Percentiles rank a stretch among this genome's conserved stretches.
phyloP scores from a whole-genome alignment of 2,888 invertebrate species.

The Gastrophysa polygoni region DNA sequence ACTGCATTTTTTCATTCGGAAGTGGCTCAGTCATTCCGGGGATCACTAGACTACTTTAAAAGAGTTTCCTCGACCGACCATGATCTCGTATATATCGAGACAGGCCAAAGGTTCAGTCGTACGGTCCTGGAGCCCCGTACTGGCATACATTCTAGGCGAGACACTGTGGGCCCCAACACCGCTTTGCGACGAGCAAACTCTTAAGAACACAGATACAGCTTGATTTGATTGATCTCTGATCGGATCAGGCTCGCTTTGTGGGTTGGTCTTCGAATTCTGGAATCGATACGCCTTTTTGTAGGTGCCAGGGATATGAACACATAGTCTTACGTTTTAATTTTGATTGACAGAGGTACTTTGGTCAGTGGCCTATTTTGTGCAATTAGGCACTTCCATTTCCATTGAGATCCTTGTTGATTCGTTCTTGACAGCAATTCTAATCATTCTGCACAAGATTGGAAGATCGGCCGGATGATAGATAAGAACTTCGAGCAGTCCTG shows the following conservation, averaged over 20 bases:
- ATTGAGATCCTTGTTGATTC: no score
- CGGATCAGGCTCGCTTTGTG: neutral
- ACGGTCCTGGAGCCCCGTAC: neutral
- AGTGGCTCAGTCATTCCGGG: neutral
- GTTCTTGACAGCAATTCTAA: no score
- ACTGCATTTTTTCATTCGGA: neutral
- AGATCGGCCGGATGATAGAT: no score
- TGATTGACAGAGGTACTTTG: no score
- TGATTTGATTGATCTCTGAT: constrained; percentile 31
- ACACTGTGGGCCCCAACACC: constrained; percentile 8
- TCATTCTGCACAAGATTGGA: no score
- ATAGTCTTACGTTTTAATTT: no score
- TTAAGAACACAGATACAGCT: constrained; percentile 41
- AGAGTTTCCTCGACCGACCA: neutral
- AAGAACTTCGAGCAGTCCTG: no score
- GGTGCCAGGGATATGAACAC: neutral
- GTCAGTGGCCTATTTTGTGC: no score
- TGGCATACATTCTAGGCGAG: neutral
- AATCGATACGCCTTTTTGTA: neutral
- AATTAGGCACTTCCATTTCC: no score
- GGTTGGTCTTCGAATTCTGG: neutral
- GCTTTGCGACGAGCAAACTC: constrained; percentile 29
- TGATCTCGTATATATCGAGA: neutral
- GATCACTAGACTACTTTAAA: constrained; percentile 1
- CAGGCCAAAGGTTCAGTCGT: neutral